Evolutionary conservation across 2,113 vertebrate genomes (phyloP).

Genomic region (Megatriorchis doriae): DNA sequence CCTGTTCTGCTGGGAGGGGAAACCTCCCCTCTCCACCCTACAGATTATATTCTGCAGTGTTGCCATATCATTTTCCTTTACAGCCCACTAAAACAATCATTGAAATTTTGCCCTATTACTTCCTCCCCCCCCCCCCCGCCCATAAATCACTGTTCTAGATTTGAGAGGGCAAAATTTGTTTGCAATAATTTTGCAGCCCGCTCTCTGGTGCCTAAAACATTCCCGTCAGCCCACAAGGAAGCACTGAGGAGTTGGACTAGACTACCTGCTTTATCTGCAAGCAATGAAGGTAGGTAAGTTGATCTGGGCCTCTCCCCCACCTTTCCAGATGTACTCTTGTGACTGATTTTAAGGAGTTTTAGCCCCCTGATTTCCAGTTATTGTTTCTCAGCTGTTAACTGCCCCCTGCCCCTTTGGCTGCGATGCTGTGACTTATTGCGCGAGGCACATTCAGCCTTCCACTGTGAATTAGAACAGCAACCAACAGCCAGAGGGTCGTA

Average conservation of each 20-base stretch:
- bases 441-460: not conserved
- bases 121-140: accelerated
- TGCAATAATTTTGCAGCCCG: not conserved
- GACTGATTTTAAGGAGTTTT: not conserved
- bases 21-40: not conserved
- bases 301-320: not conserved
- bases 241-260: not conserved
- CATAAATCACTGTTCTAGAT: not conserved
- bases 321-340: not conserved
- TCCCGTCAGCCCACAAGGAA: not conserved
- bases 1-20: not conserved
- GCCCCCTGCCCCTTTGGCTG: not conserved
- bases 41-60: not conserved
- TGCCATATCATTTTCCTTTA: not conserved
- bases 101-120: not conserved
- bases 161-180: not conserved
- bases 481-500: not conserved
- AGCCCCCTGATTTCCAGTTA: not conserved
- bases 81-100: not conserved
- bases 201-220: not conserved
- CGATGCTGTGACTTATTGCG: not conserved
- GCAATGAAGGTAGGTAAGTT: not conserved
- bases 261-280: not conserved
- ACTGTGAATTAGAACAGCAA: not conserved
- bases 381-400: slow-evolving; percentile 2